Evolutionary conservation across 64 coral and sea anemone genomes (phyloP).

Genomic region (Anthopleura sola): DNA sequence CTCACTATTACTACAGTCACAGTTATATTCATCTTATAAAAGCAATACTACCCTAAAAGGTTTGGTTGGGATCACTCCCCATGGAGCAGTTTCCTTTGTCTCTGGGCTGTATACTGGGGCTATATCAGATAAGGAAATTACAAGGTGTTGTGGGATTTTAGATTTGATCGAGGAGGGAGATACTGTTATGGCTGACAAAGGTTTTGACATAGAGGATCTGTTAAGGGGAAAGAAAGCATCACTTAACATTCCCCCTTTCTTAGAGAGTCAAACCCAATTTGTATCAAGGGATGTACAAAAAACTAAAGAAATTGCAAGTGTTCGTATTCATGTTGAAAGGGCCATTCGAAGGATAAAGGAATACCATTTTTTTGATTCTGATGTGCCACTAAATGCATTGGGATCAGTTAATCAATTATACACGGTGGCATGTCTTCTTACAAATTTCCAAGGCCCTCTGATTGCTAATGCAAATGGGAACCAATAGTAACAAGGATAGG

Average conservation of each 20-base stretch:
- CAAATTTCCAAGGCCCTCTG: constrained; percentile 43
- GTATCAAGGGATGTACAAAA: constrained; percentile 29
- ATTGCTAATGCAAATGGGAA: neutral
- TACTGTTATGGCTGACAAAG: constrained; percentile 50
- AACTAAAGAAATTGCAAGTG: constrained; percentile 51
- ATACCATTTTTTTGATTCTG: constrained; percentile 45
- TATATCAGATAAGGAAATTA: constrained; percentile 54
- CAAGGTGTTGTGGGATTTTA: constrained; percentile 47
- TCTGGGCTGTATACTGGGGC: constrained; percentile 43
- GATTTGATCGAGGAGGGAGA: constrained; percentile 41
- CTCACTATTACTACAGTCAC: constrained; percentile 44
- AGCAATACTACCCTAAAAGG: no score
- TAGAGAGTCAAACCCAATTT: constrained; percentile 40
- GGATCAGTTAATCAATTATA: constrained; percentile 36
- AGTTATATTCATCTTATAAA: constrained; percentile 53
- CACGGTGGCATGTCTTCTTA: constrained; percentile 21
- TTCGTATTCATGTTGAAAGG: constrained; percentile 46
- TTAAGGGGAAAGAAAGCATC: constrained; percentile 21
- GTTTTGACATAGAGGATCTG: constrained; percentile 43
- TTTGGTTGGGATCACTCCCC: constrained; percentile 42
- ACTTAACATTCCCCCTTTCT: constrained; percentile 57
- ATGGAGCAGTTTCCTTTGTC: constrained; percentile 60
- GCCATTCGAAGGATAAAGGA: constrained; percentile 29
- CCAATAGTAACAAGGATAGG: neutral
- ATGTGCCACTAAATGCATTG: constrained; percentile 13